A percentile compares a stretch with the other conserved stretches of the same genome.
These are phyloP conservation scores for Rhinogobius similis DNA, from an alignment of 2,113 vertebrate genomes.

Conservation along the genomic window DNA sequence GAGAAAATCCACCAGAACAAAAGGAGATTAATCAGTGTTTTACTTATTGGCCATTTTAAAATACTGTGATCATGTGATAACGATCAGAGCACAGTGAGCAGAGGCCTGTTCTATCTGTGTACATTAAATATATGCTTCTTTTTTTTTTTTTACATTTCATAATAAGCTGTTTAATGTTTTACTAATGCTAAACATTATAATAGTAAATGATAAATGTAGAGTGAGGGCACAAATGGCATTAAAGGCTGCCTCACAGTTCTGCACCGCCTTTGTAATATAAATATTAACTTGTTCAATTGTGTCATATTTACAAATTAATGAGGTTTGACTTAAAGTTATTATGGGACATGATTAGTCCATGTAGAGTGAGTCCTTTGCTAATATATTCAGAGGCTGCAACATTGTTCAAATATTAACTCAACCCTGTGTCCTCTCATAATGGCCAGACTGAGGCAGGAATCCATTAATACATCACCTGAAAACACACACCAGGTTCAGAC, in stretches of 20 bases:
- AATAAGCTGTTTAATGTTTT: neutral
- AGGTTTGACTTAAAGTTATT: conserved; percentile 5
- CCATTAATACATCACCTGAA: conserved; percentile 62
- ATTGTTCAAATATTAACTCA: conserved; percentile 74
- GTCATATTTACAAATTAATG: neutral
- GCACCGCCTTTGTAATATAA: no score
- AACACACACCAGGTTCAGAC: conserved; percentile 43
- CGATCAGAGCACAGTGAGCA: no score
- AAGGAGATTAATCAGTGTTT: neutral
- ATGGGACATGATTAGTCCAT: conserved; percentile 46
- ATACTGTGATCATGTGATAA: no score
- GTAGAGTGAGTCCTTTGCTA: conserved; percentile 37
- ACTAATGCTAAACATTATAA: neutral
- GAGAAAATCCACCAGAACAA: no score
- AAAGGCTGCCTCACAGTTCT: no score
- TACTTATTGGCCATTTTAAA: neutral
- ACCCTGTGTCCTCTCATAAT: conserved; percentile 55
- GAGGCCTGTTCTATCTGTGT: no score
- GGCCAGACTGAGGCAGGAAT: conserved; percentile 21
- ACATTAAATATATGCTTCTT: neutral
- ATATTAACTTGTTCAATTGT: neutral
- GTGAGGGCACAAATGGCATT: neutral
- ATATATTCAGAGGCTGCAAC: conserved; percentile 67
- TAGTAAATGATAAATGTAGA: neutral
- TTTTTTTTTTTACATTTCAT: no score